These are phyloP conservation scores for Anseranas semipalmata DNA, from an alignment of 2,113 vertebrate genomes.

Conservation along the genomic window DNA sequence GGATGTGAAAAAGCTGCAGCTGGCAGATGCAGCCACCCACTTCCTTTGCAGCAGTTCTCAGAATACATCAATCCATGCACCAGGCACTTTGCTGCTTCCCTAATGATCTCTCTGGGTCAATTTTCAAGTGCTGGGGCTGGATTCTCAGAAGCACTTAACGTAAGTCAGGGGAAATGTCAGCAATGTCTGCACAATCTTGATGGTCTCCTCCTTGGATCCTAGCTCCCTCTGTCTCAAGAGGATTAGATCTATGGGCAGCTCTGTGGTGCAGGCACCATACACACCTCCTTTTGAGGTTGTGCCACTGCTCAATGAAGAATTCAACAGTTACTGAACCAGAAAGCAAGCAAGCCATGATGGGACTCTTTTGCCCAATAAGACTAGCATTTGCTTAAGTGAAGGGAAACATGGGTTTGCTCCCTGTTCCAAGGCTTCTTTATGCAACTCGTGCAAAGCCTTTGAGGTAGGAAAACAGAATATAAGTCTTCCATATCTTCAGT, in stretches of 20 bases:
- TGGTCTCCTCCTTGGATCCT: neutral
- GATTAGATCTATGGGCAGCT: neutral
- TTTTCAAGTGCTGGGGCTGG: conserved; percentile 10
- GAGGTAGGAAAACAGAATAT: neutral
- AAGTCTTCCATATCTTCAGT: neutral
- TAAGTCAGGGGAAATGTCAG: neutral
- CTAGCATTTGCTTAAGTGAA: neutral
- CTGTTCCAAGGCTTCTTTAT: neutral
- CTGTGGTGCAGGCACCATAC: neutral
- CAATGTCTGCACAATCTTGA: neutral
- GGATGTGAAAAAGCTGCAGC: conserved; percentile 37
- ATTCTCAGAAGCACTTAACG: conserved; percentile 24
- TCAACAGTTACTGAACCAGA: neutral
- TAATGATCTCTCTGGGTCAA: conserved; percentile 37
- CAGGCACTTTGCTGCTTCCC: conserved; percentile 29
- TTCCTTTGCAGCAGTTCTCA: conserved; percentile 49
- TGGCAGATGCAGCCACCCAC: conserved; percentile 31
- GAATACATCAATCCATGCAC: conserved; percentile 40
- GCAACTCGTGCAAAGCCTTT: neutral
- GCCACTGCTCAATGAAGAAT: neutral
- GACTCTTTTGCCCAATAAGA: neutral
- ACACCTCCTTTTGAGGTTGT: neutral
- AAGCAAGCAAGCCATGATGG: accelerated
- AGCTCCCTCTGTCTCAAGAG: neutral
- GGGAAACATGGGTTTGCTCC: neutral